phyloP scores from a whole-genome alignment of 2,113 vertebrate genomes.

The Mustelus asterias region DNA sequence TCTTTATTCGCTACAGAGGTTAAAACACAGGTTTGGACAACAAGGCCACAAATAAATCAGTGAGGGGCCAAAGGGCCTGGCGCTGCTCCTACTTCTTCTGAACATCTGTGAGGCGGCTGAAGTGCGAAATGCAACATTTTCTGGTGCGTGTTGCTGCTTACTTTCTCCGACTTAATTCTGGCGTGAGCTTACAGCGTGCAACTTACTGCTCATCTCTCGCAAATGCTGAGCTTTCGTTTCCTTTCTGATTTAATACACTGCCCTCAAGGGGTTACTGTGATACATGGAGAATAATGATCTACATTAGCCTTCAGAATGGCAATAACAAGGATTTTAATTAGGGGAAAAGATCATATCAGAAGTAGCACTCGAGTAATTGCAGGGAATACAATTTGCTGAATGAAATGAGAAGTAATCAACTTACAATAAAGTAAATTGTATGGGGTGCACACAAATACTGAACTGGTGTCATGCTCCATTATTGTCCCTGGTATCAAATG shows the following conservation, averaged over 20 bases:
- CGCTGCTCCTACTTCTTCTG: neutral
- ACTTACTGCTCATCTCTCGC: neutral
- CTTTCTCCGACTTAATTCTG: neutral
- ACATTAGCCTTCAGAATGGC: conserved; percentile 48
- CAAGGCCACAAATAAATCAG: too few species aligned
- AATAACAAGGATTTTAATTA: conserved; percentile 58
- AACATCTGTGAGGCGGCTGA: neutral
- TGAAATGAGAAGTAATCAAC: conserved; percentile 52
- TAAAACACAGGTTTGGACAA: too few species aligned
- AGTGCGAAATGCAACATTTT: neutral
- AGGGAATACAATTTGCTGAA: conserved; percentile 50
- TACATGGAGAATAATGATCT: conserved; percentile 47
- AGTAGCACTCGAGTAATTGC: conserved; percentile 45
- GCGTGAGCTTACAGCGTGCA: too few species aligned
- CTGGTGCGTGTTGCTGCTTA: too few species aligned
- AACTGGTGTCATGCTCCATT: conserved; percentile 44
- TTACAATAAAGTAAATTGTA: conserved; percentile 49
- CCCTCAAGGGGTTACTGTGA: conserved; percentile 47
- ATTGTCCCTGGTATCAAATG: conserved; percentile 42
- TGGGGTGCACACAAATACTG: conserved; percentile 39
- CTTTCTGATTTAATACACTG: conserved; percentile 41
- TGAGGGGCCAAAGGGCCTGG: neutral
- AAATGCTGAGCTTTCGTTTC: conserved; percentile 16
- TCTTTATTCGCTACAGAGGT: too few species aligned
- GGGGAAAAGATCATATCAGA: conserved; percentile 47